Conservation (phyloP, 2,113 vertebrate genomes). For the Pithys albifrons region DNA sequence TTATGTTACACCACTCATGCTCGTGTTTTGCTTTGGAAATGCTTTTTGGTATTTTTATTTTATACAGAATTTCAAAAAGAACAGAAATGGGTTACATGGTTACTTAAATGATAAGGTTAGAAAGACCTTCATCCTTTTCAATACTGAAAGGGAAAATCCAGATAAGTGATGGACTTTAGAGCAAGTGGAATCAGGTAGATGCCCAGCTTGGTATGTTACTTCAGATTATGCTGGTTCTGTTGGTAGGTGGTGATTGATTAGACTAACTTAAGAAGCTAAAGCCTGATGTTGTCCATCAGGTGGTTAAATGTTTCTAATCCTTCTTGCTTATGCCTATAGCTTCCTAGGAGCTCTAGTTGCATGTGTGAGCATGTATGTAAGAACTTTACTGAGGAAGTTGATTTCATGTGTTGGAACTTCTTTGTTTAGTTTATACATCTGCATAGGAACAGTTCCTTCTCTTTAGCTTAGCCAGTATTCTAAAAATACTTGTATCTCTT, state of each 20-base stretch:
- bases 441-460: neutral
- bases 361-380: neutral
- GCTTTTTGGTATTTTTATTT: neutral
- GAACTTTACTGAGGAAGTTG: neutral
- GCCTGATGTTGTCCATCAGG: neutral
- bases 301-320: neutral
- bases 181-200: neutral
- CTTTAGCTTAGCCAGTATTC: neutral
- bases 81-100: neutral
- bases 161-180: neutral
- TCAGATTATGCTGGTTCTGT: neutral
- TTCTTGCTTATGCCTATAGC: neutral
- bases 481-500: neutral
- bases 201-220: neutral
- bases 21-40: neutral
- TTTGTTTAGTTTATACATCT: neutral
- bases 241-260: neutral
- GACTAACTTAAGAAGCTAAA: neutral
- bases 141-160: neutral
- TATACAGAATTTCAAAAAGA: neutral
- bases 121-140: neutral
- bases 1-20: neutral
- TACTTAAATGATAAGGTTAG: neutral
- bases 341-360: neutral
- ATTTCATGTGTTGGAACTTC: neutral